phyloP scores from a whole-genome alignment of 2,888 invertebrate species.

The Leptopilina myrica region DNA sequence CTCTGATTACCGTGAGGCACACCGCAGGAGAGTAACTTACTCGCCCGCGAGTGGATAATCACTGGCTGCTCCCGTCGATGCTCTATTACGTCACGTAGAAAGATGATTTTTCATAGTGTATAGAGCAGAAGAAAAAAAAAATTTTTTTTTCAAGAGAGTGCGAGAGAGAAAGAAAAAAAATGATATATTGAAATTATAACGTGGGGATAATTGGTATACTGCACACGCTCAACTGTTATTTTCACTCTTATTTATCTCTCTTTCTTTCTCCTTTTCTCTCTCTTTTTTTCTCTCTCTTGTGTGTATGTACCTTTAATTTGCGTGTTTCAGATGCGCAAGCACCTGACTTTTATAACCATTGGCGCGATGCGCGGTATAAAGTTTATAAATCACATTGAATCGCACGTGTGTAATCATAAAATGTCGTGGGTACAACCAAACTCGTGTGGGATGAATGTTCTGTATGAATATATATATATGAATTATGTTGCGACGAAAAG shows the following conservation, averaged over 20 bases:
- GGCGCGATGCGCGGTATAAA: slow-evolving; percentile 11
- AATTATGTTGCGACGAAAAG: slow-evolving; percentile 13
- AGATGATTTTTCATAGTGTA: slow-evolving; percentile 2
- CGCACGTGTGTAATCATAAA: slow-evolving; percentile 34
- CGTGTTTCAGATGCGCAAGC: slow-evolving; percentile 8
- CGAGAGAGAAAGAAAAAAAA: neutral
- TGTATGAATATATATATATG: neutral
- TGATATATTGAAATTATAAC: slow-evolving; percentile 19
- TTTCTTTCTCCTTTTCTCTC: too few relatives aligned
- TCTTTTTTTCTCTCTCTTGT: neutral
- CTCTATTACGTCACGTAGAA: slow-evolving; percentile 32
- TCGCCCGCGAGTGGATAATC: slow-evolving; percentile 17
- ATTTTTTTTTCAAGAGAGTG: neutral
- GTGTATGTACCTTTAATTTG: neutral
- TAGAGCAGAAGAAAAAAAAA: neutral
- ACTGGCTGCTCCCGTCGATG: slow-evolving; percentile 24
- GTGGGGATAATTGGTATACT: slow-evolving; percentile 20
- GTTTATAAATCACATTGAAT: slow-evolving; percentile 31
- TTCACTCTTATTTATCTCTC: neutral
- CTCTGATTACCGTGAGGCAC: slow-evolving; percentile 25
- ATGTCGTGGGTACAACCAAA: slow-evolving; percentile 16
- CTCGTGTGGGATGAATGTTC: slow-evolving; percentile 10
- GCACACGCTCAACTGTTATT: slow-evolving; percentile 11
- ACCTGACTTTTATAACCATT: neutral
- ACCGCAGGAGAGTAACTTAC: neutral